These are phyloP conservation scores for Luscinia megarhynchos DNA, from an alignment of 2,797 vertebrate species.

Conservation along the genomic window DNA sequence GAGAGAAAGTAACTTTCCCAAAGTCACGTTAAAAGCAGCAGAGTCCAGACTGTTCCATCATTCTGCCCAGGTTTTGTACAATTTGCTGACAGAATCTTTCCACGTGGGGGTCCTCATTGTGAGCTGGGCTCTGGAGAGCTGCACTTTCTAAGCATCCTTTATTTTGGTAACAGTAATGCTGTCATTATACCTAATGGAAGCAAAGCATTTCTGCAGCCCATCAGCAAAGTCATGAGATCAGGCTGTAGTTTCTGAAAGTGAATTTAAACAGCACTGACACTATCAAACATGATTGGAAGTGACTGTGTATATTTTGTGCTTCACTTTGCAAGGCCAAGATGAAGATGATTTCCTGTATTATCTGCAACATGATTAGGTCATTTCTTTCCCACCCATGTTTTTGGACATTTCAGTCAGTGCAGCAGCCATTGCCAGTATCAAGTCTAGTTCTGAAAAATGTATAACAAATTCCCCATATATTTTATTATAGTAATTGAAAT, in stretches of 20 bases:
- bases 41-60: neutral
- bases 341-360: constrained; percentile 4
- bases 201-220: neutral
- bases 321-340: neutral
- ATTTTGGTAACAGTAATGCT: neutral
- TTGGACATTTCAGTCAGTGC: neutral
- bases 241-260: neutral
- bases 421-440: neutral
- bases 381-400: neutral
- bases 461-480: neutral
- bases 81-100: neutral
- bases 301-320: neutral
- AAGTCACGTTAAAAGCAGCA: neutral
- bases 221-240: neutral
- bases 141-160: neutral
- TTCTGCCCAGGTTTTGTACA: neutral
- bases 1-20: neutral
- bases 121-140: neutral
- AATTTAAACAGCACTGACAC: constrained; percentile 12
- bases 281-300: constrained; percentile 21
- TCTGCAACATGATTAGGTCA: neutral
- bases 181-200: neutral
- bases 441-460: neutral
- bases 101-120: accelerated
- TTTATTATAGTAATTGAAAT: neutral